These are phyloP conservation scores for Toxotes jaculatrix DNA, from an alignment of 2,113 vertebrate genomes.

Conservation along the genomic window DNA sequence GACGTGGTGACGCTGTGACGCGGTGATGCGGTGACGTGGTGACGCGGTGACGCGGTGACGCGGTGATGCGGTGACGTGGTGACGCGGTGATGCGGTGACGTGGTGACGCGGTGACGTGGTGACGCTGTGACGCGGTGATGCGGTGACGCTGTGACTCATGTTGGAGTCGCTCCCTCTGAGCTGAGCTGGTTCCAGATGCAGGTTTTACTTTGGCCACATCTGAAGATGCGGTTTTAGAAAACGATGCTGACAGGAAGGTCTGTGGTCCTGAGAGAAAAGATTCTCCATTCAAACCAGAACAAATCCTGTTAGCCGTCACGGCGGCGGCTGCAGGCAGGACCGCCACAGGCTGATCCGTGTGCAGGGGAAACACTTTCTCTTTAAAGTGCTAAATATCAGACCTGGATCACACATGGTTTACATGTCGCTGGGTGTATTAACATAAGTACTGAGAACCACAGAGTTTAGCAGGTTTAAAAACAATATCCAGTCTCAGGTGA, in stretches of 20 bases:
- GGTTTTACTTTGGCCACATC: no score
- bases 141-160: neutral
- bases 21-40: no score
- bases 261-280: no score
- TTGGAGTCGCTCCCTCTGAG: neutral
- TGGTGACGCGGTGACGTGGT: no score
- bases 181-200: neutral
- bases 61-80: no score
- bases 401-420: neutral
- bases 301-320: neutral
- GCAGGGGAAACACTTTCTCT: neutral
- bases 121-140: no score
- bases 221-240: no score
- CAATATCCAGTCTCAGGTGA: neutral
- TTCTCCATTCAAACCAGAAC: neutral
- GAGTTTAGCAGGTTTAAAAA: neutral
- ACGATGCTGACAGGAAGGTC: no score
- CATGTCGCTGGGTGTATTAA: neutral
- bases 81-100: no score
- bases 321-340: no score
- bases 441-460: neutral
- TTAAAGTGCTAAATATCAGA: constrained; percentile 7
- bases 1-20: neutral
- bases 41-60: neutral
- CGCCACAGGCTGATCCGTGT: neutral